phyloP scores from a whole-genome alignment of 1,140 invertebrate genomes.

The Sitobion miscanthi region DNA sequence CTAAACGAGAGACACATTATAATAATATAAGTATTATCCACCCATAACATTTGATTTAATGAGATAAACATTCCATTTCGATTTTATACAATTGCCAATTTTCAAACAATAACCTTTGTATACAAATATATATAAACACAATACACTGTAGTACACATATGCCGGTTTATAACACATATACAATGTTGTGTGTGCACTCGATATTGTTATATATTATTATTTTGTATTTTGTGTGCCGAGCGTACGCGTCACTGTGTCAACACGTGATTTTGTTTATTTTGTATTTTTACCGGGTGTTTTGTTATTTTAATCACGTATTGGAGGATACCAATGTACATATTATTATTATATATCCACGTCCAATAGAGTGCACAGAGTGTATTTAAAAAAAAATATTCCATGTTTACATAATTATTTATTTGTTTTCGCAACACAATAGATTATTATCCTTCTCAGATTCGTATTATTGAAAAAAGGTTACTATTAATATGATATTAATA shows the following conservation, averaged over 20 bases:
- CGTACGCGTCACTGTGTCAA: not conserved
- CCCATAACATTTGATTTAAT: not conserved
- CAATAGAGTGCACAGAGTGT: not conserved
- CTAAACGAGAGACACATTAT: not conserved
- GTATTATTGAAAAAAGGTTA: not conserved
- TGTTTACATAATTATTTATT: not conserved
- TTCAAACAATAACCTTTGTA: not conserved
- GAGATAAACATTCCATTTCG: not conserved
- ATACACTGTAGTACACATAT: not conserved
- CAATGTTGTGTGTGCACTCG: not conserved
- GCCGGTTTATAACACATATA: not conserved
- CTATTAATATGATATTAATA: not conserved
- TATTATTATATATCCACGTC: not conserved
- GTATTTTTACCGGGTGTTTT: not conserved
- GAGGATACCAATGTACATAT: slow-evolving; percentile 15
- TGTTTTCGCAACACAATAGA: not conserved
- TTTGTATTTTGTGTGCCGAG: not conserved
- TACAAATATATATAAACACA: too few species aligned
- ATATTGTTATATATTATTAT: not conserved
- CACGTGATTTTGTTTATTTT: slow-evolving; percentile 18
- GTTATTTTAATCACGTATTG: not conserved
- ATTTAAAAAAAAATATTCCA: not conserved
- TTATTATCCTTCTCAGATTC: not conserved
- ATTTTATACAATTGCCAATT: slow-evolving; percentile 15
- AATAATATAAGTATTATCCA: not conserved